Conservation (phyloP, 1,140 invertebrate genomes). For the Diabrotica virgifera region DNA sequence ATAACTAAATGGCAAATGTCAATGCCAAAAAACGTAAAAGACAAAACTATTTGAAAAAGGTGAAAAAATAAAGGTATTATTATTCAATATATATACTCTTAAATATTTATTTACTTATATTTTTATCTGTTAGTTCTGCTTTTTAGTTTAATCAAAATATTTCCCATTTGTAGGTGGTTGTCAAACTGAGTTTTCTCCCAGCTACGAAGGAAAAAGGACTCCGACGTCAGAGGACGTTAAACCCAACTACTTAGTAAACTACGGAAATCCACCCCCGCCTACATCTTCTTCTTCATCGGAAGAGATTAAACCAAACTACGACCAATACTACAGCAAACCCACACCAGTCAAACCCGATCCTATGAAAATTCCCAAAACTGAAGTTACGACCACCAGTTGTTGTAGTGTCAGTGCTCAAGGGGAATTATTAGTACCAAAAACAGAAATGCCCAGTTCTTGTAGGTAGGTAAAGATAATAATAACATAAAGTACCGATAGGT, state of each 20-base stretch:
- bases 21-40: too few species aligned
- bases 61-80: too few species aligned
- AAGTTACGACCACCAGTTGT: slow-evolving; percentile 52
- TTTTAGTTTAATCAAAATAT: not conserved
- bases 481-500: not conserved
- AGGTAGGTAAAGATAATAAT: slow-evolving; percentile 1
- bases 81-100: too few species aligned
- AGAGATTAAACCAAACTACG: slow-evolving; percentile 45
- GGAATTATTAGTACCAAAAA: slow-evolving; percentile 64
- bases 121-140: not conserved
- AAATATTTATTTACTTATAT: not conserved
- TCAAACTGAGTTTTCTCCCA: slow-evolving; percentile 39
- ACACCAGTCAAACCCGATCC: slow-evolving; percentile 59
- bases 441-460: slow-evolving; percentile 46
- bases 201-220: slow-evolving; percentile 38
- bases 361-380: slow-evolving; percentile 54
- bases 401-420: slow-evolving; percentile 48
- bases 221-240: slow-evolving; percentile 44
- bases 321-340: slow-evolving; percentile 47
- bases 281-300: slow-evolving; percentile 28
- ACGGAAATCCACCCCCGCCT: slow-evolving; percentile 29
- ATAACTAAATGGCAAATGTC: too few species aligned
- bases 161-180: slow-evolving; percentile 24
- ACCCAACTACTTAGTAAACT: slow-evolving; percentile 41
- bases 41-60: too few species aligned